phyloP scores from a whole-genome alignment of 2,797 vertebrate genomes.

The Kryptolebias ocellatus region DNA sequence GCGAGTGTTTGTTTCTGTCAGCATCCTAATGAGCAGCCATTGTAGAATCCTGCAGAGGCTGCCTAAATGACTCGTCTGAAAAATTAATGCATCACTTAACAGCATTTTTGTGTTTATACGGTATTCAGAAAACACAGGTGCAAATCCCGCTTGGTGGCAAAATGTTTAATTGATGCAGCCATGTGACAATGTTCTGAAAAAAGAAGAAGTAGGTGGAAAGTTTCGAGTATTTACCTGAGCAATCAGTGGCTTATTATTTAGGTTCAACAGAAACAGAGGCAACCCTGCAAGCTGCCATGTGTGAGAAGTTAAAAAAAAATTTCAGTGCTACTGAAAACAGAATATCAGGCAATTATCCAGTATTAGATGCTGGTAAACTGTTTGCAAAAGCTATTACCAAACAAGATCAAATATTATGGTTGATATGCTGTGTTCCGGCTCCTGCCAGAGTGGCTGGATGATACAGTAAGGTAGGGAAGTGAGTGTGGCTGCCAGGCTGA shows the following conservation, averaged over 20 bases:
- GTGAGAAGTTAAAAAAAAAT: not conserved
- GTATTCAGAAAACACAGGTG: conserved; percentile 77
- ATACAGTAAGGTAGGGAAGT: conserved; percentile 44
- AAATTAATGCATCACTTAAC: conserved; percentile 81
- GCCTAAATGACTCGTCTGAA: conserved; percentile 79
- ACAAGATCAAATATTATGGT: conserved; percentile 60
- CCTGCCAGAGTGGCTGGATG: conserved; percentile 50
- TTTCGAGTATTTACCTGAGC: conserved; percentile 37
- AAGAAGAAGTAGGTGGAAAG: conserved; percentile 6
- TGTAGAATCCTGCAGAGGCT: conserved; percentile 67
- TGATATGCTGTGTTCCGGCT: conserved; percentile 43
- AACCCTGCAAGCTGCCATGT: conserved; percentile 10
- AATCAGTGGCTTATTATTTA: not conserved
- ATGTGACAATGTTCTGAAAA: conserved; percentile 49
- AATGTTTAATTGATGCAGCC: conserved; percentile 78
- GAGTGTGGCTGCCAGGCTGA: conserved; percentile 64
- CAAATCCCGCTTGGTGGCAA: conserved; percentile 53
- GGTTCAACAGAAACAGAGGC: not conserved
- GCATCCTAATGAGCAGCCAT: conserved; percentile 68
- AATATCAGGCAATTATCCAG: conserved; percentile 45
- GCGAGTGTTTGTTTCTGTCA: conserved; percentile 68
- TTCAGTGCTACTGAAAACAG: conserved; percentile 23
- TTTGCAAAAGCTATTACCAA: conserved; percentile 56
- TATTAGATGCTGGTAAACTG: conserved; percentile 47
- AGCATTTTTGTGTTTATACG: conserved; percentile 72